phyloP scores from a whole-genome alignment of 2,797 vertebrate species.

The Syngnathus rostellatus region DNA sequence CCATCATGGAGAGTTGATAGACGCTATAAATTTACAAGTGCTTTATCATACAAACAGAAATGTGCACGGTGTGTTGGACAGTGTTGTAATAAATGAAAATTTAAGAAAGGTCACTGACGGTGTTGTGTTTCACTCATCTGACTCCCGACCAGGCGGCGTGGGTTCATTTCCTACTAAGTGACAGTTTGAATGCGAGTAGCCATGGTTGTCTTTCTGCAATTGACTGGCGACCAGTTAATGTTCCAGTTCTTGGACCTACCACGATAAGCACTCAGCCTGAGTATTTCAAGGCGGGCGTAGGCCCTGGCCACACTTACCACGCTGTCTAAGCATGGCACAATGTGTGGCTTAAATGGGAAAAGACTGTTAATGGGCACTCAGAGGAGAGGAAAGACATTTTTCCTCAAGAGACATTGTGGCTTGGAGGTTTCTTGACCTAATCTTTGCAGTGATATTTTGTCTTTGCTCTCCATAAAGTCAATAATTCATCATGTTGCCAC shows the following conservation, averaged over 20 bases:
- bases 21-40: neutral
- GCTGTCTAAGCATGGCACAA: constrained; percentile 40
- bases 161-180: neutral
- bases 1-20: constrained; percentile 2
- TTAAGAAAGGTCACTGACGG: neutral
- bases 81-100: too few species aligned
- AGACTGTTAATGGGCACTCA: constrained; percentile 71
- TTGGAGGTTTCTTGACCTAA: constrained; percentile 49
- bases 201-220: neutral
- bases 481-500: constrained; percentile 28
- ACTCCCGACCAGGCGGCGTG: neutral
- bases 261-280: constrained; percentile 21
- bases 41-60: neutral
- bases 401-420: constrained; percentile 59
- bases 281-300: constrained; percentile 36
- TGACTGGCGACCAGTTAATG: neutral
- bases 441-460: constrained; percentile 5
- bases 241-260: constrained; percentile 42
- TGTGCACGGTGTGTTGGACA: neutral
- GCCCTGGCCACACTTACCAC: constrained; percentile 56
- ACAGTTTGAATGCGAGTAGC: neutral
- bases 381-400: constrained; percentile 61
- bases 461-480: constrained; percentile 15
- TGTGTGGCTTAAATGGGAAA: constrained; percentile 59
- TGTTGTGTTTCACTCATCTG: neutral